Evolutionary conservation across 2,797 vertebrate genomes (phyloP), one percentile per base, ranked within the genome.

Genomic region (Muscicapa comitata): DNA sequence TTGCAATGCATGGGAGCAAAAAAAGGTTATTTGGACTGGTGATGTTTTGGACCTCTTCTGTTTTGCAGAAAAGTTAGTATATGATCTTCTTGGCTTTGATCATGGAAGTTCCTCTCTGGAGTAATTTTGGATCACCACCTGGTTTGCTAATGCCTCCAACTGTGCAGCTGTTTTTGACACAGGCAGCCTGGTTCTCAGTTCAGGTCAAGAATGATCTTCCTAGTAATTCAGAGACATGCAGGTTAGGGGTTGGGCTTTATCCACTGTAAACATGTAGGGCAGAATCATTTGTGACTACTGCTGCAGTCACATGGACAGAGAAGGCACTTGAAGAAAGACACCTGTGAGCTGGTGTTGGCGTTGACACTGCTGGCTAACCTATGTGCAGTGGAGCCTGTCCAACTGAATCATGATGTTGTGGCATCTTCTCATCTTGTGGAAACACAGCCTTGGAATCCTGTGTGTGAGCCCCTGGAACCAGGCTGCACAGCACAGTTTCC

Each of bases 401-500:
- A 47, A 2, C 28, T 26, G 57, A 83, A 33, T 48, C 51, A 35
- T 14, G 61, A 51, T 65, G 18, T 54, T 16, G 1, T 28, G 42
- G 20, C 33, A 21, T 35, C 77, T 68, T 75, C 28, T 59, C 31
- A 43, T 59, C 35, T 18, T 72, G 12, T 24, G 58, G 50, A 38
- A 72, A 35, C 17, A 54, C 15, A 47, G 33, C 9, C 33, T 43
- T 35, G 62, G 74, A 73, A 61, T 40, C 0, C 0, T 0, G 11
- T 15, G 8, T 50, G 23, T 9, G n/a, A 65, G 18, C 7, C 18
- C 6, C 5, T 40, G 37, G 55, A 82, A 57, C 45, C 26, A 54
- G 50, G 12, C 54, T 80, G 79, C 50, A 54, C 13, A 68, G 76
- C 37, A 25, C 45, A 38, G 20, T 53, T 67, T 68, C n/a, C 26